Evolutionary conservation across 2,888 invertebrate species (phyloP).

Genomic region (Acanthoscelides obtectus): DNA sequence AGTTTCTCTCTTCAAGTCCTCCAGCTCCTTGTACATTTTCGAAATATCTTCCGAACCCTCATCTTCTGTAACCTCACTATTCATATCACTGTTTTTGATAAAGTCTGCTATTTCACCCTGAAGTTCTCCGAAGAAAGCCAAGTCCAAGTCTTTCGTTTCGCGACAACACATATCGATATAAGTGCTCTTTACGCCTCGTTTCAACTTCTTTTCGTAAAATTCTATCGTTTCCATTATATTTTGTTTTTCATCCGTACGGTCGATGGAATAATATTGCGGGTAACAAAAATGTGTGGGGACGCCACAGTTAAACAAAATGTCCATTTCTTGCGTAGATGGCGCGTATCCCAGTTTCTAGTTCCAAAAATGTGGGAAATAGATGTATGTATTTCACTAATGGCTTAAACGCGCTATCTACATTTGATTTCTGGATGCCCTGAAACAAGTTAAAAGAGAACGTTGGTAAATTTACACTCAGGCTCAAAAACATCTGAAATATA

Average conservation of each 20-base stretch:
- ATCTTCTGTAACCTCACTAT: background rate
- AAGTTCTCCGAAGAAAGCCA: constrained; percentile 6
- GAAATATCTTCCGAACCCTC: constrained; percentile 4
- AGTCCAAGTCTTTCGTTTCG: background rate
- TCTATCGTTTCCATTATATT: constrained; percentile 6
- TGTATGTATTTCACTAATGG: constrained; percentile 42
- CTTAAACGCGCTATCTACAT: constrained; percentile 22
- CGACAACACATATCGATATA: background rate
- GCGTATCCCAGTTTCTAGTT: constrained; percentile 50
- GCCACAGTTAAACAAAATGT: constrained; percentile 16
- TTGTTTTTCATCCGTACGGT: constrained; percentile 9
- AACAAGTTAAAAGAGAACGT: constrained; percentile 8
- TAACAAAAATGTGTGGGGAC: constrained; percentile 26
- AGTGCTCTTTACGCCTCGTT: background rate
- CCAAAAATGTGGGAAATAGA: constrained; percentile 53
- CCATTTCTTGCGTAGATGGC: constrained; percentile 32
- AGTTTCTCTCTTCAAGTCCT: constrained; percentile 5
- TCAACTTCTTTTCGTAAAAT: constrained; percentile 11
- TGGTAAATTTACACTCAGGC: background rate
- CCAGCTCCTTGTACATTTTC: constrained; percentile 5
- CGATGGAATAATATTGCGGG: constrained; percentile 25
- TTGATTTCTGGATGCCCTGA: constrained; percentile 19
- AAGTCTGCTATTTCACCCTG: constrained; percentile 5
- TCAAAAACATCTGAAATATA: too few species aligned
- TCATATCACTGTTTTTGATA: background rate